Percentiles rank a stretch among this genome's conserved stretches.
These are phyloP conservation scores for Tuberolachnus salignus DNA, from an alignment of 2,888 invertebrate genomes.

Conservation along the genomic window DNA sequence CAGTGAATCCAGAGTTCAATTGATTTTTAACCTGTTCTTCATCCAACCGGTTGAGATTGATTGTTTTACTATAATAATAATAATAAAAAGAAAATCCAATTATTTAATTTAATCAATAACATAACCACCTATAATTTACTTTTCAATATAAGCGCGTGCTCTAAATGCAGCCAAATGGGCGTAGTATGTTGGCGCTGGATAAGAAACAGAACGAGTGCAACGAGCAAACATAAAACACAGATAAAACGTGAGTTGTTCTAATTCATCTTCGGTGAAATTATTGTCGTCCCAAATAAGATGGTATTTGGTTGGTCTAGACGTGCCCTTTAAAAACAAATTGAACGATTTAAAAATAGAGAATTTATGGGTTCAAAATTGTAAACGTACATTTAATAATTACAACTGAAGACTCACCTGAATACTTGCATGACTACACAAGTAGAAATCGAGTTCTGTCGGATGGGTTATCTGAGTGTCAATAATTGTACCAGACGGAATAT, in stretches of 20 bases:
- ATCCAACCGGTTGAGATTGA: neutral
- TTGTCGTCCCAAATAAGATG: too few species aligned
- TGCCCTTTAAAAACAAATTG: constrained; percentile 69
- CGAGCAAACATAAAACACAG: constrained; percentile 85
- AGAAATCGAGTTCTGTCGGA: constrained; percentile 85
- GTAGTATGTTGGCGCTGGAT: too few species aligned
- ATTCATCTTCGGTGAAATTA: constrained; percentile 72
- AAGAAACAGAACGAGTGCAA: constrained; percentile 82
- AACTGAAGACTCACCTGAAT: constrained; percentile 62
- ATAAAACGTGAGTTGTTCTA: constrained; percentile 80
- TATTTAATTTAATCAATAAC: neutral
- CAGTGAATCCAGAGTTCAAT: neutral
- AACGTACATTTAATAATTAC: neutral
- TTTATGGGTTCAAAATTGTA: too few species aligned
- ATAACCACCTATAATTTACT: constrained; percentile 27
- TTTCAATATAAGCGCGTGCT: constrained; percentile 66
- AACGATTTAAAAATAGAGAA: too few species aligned
- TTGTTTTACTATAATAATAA: constrained; percentile 1
- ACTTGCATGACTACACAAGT: constrained; percentile 74
- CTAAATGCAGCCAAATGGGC: constrained; percentile 84
- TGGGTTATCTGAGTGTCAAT: too few species aligned
- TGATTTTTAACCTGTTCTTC: neutral
- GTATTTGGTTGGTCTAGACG: constrained; percentile 86
- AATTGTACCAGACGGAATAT: constrained; percentile 85
- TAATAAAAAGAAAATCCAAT: neutral